Conservation (phyloP, 2,797 vertebrate genomes). For the Podarcis siculus region DNA sequence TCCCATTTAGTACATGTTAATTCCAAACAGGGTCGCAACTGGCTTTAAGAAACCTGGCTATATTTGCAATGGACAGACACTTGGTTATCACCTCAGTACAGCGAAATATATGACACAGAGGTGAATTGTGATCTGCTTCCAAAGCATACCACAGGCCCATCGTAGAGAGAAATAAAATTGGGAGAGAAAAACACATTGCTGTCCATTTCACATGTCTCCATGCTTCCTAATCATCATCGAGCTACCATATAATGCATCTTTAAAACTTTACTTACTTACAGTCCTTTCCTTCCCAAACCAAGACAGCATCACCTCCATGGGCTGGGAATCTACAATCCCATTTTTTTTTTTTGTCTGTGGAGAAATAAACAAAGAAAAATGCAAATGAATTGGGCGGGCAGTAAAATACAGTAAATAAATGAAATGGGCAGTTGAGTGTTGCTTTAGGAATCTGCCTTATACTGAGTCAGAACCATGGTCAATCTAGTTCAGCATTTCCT, state of each 20-base stretch:
- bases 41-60: background rate
- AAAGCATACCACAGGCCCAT: background rate
- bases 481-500: too few relatives aligned
- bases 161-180: background rate
- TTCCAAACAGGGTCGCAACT: background rate
- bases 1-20: too few relatives aligned
- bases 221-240: background rate
- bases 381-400: background rate
- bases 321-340: conserved; percentile 35
- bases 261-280: conserved; percentile 56
- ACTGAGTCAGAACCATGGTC: too few relatives aligned
- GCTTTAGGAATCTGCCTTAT: background rate
- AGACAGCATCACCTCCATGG: conserved; percentile 17
- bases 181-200: background rate
- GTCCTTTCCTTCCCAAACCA: conserved; percentile 40
- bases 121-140: background rate
- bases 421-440: rapidly evolving
- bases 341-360: conserved; percentile 54
- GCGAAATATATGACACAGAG: background rate
- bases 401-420: background rate
- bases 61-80: background rate
- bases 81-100: background rate
- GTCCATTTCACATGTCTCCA: background rate
- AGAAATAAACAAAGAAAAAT: background rate
- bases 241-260: background rate